Base-by-base conservation (phyloP, 2,113 vertebrate species). In the Cyanoderma ruficeps region DNA sequence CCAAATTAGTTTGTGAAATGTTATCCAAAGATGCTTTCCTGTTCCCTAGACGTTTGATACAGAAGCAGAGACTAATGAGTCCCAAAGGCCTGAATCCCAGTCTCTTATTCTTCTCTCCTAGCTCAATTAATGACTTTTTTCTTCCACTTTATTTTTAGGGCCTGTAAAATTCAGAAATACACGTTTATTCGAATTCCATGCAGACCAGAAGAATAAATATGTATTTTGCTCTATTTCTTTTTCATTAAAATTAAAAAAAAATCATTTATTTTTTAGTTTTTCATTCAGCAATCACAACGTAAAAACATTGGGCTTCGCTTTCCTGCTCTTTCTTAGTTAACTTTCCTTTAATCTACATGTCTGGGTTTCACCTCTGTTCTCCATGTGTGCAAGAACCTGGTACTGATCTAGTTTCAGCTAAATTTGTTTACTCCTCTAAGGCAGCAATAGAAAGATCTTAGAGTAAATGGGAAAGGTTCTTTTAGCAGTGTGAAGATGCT, bases 51-150 rank as follows among this genome's bases (percentile, higher is more conserved):
- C 39, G 7, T 69, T 90, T 89, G 28, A 46, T 75, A 72, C 64
- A 89, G 53, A 87, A 92, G n/a, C 53, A 86, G 47, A 80, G 56
- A 94, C 68, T 95, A 96, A 96, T 95, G 85, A 96, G 64, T 94
- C 87, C 83, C 87, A 67, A 78, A 88, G 79, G 93, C 52, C 79
- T 3, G 2, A 69, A 70, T 77, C 46, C 50, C 42, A 77, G 52
- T 37, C 85, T 80, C 39, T 82, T 77, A 83, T 83, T 93, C 24
- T 71, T 89, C 42, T 87, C 27, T 87, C 17, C 46, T 50, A 61
- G 23, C 39, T 85, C 75, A 77, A 12, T 85, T 94, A 91, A 80
- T 52, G 59, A 31, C 42, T 63, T 83, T 83, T 87, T 87, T 50
- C 31, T 88, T 85, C 35, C 39, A 88, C 46, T 77, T 77, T 93